These are phyloP conservation scores for Diceros bicornis DNA, from an alignment of 2,797 vertebrate genomes.

Conservation along the genomic window DNA sequence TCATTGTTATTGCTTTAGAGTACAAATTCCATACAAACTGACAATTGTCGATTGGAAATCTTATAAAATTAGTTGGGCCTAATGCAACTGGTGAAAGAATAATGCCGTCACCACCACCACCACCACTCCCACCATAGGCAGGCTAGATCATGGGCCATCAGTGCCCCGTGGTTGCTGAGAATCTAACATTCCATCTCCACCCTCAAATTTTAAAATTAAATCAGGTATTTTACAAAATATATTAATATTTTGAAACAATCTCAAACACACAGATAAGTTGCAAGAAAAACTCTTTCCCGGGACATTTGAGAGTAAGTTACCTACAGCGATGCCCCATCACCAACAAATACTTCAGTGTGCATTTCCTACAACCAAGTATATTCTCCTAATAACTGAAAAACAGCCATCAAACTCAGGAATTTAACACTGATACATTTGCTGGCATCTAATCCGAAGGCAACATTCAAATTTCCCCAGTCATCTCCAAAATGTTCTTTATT, in stretches of 20 bases:
- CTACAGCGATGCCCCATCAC: not conserved
- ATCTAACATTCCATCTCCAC: not conserved
- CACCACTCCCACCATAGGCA: accelerated
- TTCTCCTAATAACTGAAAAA: not conserved
- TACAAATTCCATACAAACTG: not conserved
- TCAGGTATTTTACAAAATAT: not conserved
- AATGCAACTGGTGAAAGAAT: not conserved
- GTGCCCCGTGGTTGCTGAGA: not conserved
- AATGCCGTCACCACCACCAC: not conserved
- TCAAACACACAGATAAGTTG: not conserved
- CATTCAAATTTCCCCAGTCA: not conserved
- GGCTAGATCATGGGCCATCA: not conserved
- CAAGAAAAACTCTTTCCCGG: not conserved
- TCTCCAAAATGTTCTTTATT: not conserved
- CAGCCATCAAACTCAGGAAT: not conserved
- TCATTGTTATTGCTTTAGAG: not conserved
- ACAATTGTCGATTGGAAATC: not conserved
- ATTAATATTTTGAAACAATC: slow-evolving; percentile 51
- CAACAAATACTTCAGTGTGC: not conserved
- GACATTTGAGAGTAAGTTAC: not conserved
- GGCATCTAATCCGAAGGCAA: not conserved
- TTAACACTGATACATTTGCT: not conserved
- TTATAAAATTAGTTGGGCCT: not conserved
- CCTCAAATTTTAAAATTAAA: slow-evolving; percentile 24
- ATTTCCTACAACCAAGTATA: not conserved